phyloP scores from a whole-genome alignment of 2,113 vertebrate species.

The Oncorhynchus gorbuscha region DNA sequence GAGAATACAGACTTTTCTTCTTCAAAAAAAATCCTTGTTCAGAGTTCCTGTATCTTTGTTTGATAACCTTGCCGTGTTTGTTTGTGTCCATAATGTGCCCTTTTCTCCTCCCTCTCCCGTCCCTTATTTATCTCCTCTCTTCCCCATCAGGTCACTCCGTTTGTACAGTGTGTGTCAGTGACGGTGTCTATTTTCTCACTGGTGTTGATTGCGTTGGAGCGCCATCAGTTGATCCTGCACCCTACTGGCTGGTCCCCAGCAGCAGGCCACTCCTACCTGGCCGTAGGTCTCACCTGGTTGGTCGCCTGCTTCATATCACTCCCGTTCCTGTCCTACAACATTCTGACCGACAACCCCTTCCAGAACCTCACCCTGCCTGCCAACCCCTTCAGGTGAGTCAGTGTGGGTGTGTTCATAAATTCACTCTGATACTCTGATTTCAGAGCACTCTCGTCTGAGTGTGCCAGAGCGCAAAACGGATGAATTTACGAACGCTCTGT shows the following conservation, averaged over 20 bases:
- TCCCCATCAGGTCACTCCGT: constrained; percentile 67
- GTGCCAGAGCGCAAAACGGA: no score
- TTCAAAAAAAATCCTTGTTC: no score
- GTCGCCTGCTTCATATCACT: constrained; percentile 72
- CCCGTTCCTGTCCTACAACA: constrained; percentile 74
- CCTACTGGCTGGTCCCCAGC: constrained; percentile 76
- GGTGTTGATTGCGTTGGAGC: constrained; percentile 76
- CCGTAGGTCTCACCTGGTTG: constrained; percentile 70
- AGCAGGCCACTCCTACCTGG: constrained; percentile 72
- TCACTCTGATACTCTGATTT: no score
- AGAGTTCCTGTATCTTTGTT: background rate
- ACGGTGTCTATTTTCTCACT: constrained; percentile 75
- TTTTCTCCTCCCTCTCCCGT: background rate
- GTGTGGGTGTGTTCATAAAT: no score
- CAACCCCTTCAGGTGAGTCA: constrained; percentile 63
- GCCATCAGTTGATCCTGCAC: constrained; percentile 77
- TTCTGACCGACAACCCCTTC: constrained; percentile 72
- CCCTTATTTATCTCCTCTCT: background rate
- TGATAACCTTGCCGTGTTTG: background rate
- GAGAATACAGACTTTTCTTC: constrained; percentile 7
- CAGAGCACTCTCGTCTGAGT: no score
- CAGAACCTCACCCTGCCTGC: constrained; percentile 71
- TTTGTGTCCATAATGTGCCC: no score
- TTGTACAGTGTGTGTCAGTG: constrained; percentile 75
- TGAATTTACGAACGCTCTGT: no score